phyloP scores from a whole-genome alignment of 2,113 vertebrate genomes.

The Rhodinocichla rosea region DNA sequence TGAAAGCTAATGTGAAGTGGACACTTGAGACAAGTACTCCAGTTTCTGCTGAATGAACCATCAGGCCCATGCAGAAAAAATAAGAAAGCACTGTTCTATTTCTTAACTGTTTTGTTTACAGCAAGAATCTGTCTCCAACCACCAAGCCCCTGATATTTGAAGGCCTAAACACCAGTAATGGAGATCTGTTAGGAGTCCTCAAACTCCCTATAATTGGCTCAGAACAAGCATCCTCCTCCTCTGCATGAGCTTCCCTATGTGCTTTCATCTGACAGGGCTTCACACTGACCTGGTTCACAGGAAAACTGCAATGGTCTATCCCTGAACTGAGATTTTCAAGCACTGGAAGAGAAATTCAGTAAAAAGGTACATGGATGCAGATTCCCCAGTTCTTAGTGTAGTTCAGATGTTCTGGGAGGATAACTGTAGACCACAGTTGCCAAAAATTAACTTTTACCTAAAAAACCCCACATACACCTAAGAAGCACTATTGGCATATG shows the following conservation, averaged over 20 bases:
- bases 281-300: background rate
- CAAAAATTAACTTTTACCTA: background rate
- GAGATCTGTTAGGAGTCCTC: background rate
- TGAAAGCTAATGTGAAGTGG: background rate
- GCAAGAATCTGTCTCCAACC: background rate
- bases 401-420: background rate
- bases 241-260: background rate
- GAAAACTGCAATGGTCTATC: background rate
- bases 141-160: background rate
- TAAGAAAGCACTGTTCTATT: accelerated
- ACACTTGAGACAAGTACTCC: background rate
- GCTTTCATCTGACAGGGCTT: background rate
- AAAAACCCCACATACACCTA: background rate
- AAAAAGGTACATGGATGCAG: background rate
- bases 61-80: background rate
- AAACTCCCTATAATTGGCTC: background rate
- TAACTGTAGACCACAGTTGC: background rate
- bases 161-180: background rate
- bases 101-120: background rate
- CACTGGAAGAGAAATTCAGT: background rate
- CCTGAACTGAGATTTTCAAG: background rate
- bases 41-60: background rate
- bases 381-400: background rate
- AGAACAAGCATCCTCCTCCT: background rate
- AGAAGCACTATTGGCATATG: background rate